Conservation (phyloP, 2,113 vertebrate species). For the Onychostruthus taczanowskii region DNA sequence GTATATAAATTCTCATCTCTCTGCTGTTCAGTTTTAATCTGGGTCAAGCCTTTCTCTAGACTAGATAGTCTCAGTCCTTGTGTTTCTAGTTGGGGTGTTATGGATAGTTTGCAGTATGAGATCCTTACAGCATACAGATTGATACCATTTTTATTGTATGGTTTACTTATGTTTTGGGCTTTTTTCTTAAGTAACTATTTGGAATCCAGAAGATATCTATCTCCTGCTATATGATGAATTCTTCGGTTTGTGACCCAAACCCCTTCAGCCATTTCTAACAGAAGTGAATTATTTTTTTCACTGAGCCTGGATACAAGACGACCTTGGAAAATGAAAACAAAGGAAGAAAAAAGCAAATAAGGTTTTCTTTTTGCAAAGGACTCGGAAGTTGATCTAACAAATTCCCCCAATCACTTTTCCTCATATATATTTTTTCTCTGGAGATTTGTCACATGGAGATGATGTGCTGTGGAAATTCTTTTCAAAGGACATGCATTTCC, state of each 20-base stretch:
- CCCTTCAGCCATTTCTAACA: neutral
- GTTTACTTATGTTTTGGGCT: neutral
- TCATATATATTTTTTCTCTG: neutral
- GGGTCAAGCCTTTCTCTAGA: neutral
- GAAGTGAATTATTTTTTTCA: neutral
- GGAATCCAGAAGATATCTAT: neutral
- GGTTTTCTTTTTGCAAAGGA: neutral
- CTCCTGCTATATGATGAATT: neutral
- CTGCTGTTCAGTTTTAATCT: neutral
- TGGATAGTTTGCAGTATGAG: neutral
- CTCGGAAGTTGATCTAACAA: slow-evolving; percentile 40
- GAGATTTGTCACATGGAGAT: slow-evolving; percentile 15
- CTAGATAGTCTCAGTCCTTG: neutral
- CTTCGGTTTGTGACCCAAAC: neutral
- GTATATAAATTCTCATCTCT: neutral
- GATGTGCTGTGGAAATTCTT: slow-evolving; percentile 32
- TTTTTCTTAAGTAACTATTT: neutral
- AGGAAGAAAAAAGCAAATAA: neutral
- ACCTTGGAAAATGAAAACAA: neutral
- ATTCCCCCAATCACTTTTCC: neutral
- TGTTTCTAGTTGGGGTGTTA: neutral
- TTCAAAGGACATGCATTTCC: slow-evolving; percentile 42
- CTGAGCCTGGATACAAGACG: neutral
- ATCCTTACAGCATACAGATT: neutral
- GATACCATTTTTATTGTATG: neutral